Base-by-base conservation (phyloP, 37 sponge, comb jelly and placozoan genomes). In the Amphimedon queenslandica region DNA sequence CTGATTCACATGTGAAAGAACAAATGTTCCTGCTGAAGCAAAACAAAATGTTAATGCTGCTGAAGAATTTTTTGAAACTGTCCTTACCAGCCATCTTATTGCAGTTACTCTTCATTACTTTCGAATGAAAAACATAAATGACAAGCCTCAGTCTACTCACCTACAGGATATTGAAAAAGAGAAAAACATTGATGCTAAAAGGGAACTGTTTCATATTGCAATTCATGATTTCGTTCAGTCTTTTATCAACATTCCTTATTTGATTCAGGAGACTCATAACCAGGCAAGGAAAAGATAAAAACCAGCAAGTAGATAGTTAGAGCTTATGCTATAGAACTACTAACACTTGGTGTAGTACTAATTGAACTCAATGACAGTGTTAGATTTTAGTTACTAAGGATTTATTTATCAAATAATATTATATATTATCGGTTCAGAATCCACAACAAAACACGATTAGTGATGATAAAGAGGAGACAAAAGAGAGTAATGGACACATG, bases 1-100 rank as follows among this genome's bases (percentile, higher is more conserved):
- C 47, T 29, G 73, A 72, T 57, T 72, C 56, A 57, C 73, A 72
- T 55, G 58, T 36, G 24, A 72, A 72, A 18, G 53, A 47, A 47
- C 53, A 18, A 47, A 47, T 13, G 13, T 47, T 47, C 53, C 53
- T 8, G 53, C 8, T 18, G 13, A 47, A 47, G 13, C 53, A 8
- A 47, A 47, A 13, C 53, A 47, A 47, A 47, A 47, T 47, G 53
- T 47, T 47, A 8, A 47, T 47, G 53, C 53, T 47, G 53, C 53
- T 47, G 53, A 47, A 47, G 53, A 47, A 47, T 47, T 8, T 47
- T 47, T 47, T 47, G 53, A 47, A 47, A 13, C 13, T 18, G 53
- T 47, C 13, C 13, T 47, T 18, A 47, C 13, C 13, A 13, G 53
- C 8, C 53, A 47, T 13, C 13, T 47, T 47, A 47, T 47, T 47